These are phyloP conservation scores for Panorpa germanica DNA, from an alignment of 2,888 invertebrate genomes.

Conservation along the genomic window DNA sequence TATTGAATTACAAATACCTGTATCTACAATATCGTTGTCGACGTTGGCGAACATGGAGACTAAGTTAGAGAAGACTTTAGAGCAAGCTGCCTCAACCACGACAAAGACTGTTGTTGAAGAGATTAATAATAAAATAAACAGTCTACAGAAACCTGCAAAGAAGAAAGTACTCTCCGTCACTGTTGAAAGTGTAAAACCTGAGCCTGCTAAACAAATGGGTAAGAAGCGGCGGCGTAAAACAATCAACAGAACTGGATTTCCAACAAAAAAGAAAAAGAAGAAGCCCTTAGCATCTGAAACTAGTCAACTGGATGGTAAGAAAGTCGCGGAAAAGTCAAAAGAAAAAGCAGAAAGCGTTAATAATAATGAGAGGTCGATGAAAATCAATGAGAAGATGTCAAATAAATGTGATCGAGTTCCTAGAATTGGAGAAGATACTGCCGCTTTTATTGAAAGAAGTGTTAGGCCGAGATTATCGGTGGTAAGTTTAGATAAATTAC, in stretches of 20 bases:
- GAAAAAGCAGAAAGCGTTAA: not conserved
- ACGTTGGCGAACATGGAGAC: conserved; percentile 25
- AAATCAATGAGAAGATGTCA: conserved; percentile 8
- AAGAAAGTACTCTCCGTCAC: conserved; percentile 11
- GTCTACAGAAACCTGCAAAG: too few species aligned
- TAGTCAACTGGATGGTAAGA: conserved; percentile 4
- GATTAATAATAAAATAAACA: too few species aligned
- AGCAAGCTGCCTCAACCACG: too few species aligned
- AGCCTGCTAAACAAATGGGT: too few species aligned
- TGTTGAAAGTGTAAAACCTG: conserved; percentile 10
- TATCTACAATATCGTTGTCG: conserved; percentile 28
- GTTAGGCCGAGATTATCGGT: conserved; percentile 35
- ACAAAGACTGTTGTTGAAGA: conserved; percentile 8
- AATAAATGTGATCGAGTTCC: conserved; percentile 46
- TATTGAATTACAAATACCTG: conserved; percentile 43
- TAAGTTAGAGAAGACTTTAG: too few species aligned
- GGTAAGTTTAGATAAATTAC: conserved; percentile 37
- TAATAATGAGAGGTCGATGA: conserved; percentile 5
- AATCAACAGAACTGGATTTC: conserved; percentile 76
- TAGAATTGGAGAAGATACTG: conserved; percentile 45
- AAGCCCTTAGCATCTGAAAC: conserved; percentile 27
- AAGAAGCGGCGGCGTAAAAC: conserved; percentile 50
- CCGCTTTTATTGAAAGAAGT: conserved; percentile 42
- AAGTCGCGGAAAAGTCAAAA: conserved; percentile 8
- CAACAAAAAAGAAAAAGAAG: conserved; percentile 65